Conservation (phyloP, 2,888 invertebrate genomes). For the Yponomeuta malinellus region DNA sequence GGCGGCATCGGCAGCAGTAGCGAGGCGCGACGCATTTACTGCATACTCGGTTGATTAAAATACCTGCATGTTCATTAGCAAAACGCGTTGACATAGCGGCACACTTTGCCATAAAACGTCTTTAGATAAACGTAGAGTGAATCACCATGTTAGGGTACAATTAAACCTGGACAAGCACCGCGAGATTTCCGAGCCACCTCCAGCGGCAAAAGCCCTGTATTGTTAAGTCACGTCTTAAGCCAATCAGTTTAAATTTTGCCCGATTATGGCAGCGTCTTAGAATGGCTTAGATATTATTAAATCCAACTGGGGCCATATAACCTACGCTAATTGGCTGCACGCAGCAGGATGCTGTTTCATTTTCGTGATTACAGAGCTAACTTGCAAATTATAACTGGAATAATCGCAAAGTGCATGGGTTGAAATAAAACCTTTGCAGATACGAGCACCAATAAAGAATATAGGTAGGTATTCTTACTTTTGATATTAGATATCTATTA, state of each 20-base stretch:
- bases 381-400: background rate
- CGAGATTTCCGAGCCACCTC: conserved; percentile 40
- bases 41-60: background rate
- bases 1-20: background rate
- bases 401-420: no score
- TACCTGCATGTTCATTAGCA: conserved; percentile 7
- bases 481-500: no score
- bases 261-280: conserved; percentile 50
- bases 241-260: conserved; percentile 69
- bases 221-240: conserved; percentile 56
- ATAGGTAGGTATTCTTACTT: no score
- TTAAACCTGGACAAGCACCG: conserved; percentile 45
- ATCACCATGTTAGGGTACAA: conserved; percentile 58
- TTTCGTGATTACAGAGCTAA: background rate
- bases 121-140: conserved; percentile 19
- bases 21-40: background rate
- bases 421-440: no score
- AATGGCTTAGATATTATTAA: conserved; percentile 43
- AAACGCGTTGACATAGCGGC: background rate
- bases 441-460: no score
- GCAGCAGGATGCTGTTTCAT: background rate
- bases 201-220: conserved; percentile 42
- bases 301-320: conserved; percentile 40
- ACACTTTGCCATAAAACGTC: conserved; percentile 9
- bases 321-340: conserved; percentile 54